A percentile compares a stretch with the other conserved stretches of the same genome.
Conservation (phyloP, 2,797 vertebrate species). For the Nyctalus aviator region DNA sequence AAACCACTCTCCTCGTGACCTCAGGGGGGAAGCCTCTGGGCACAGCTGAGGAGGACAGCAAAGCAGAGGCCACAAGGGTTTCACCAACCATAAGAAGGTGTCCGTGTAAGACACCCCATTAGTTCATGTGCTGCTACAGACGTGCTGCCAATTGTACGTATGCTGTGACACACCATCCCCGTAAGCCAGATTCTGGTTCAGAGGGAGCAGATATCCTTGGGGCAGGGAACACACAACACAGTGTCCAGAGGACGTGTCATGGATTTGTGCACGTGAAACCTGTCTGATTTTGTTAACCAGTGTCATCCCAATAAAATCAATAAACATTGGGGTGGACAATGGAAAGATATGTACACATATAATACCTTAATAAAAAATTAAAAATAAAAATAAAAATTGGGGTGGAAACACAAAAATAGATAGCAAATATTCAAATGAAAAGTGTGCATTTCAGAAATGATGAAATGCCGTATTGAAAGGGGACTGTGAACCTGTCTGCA, state of each 20-base stretch:
- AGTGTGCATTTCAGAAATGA: not conserved
- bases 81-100: not conserved
- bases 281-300: not conserved
- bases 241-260: not conserved
- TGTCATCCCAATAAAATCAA: not conserved
- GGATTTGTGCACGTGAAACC: not conserved
- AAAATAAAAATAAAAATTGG: not conserved
- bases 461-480: not conserved
- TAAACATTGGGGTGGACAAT: not conserved
- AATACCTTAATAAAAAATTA: too few species aligned
- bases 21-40: not conserved
- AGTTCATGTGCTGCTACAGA: not conserved
- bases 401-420: not conserved
- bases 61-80: not conserved
- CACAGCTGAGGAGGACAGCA: not conserved
- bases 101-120: not conserved
- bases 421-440: not conserved
- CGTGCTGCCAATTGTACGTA: not conserved
- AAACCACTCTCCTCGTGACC: not conserved
- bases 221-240: not conserved
- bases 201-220: not conserved
- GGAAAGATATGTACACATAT: too few species aligned
- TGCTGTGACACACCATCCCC: not conserved
- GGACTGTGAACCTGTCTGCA: not conserved
- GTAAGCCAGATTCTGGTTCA: not conserved